Percentiles rank a stretch among this genome's conserved stretches.
These are phyloP conservation scores for Capitulum mitella DNA, from an alignment of 2,888 invertebrate species.

Conservation along the genomic window DNA sequence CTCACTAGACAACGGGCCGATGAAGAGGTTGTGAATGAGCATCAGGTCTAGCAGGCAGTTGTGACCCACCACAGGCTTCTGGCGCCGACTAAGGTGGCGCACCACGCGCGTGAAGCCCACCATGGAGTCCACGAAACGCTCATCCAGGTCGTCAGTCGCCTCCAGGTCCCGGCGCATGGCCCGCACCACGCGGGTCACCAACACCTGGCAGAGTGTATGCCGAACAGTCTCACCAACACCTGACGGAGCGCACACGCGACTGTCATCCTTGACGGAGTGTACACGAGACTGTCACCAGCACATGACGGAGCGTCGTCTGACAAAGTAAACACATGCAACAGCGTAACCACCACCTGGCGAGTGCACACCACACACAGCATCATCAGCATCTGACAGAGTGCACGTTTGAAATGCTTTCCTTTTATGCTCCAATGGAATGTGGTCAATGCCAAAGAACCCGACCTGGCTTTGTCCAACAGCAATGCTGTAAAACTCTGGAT, in stretches of 20 bases:
- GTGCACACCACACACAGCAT: no score
- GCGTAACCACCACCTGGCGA: no score
- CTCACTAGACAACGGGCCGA: conserved; percentile 57
- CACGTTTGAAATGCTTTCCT: no score
- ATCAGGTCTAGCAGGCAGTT: conserved; percentile 63
- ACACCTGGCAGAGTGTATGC: not conserved
- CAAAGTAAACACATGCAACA: no score
- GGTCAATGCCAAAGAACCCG: no score
- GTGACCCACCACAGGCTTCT: conserved; percentile 68
- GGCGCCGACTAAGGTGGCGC: conserved; percentile 50
- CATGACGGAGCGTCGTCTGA: no score
- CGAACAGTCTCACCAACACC: not conserved
- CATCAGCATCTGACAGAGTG: no score
- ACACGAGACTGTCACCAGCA: no score
- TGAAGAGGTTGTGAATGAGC: conserved; percentile 63
- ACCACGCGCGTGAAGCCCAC: conserved; percentile 62
- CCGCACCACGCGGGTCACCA: not conserved
- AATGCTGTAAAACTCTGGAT: no score
- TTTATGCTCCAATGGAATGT: no score
- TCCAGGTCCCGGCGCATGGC: not conserved
- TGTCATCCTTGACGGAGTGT: no score
- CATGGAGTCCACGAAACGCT: conserved; percentile 44
- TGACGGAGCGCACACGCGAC: not conserved
- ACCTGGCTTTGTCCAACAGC: no score
- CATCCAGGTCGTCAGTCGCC: not conserved